Base-by-base conservation (phyloP, 2,888 invertebrate genomes). In the Drepanosiphum platanoidis region DNA sequence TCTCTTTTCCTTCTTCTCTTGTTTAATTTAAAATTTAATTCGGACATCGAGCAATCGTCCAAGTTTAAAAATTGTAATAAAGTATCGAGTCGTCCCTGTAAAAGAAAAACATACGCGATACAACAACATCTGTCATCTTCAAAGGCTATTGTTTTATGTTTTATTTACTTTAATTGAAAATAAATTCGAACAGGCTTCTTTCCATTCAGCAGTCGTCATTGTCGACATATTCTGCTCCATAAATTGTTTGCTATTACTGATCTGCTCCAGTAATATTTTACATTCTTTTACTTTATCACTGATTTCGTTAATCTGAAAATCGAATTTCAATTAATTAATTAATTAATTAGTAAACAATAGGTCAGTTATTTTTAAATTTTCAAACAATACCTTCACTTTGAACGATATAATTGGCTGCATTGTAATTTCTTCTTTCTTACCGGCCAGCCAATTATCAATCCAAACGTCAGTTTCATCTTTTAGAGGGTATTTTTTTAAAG, bases 1-100 rank as follows among this genome's bases (percentile, higher is more conserved):
- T 90, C 58, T n/a, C 91, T 88, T 86, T 91, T 92, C 83, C 90
- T 91, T 79, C 88, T 90, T 5, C 91, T 89, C 36, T 91, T 91
- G 13, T 90, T 90, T 30, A 93, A 86, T 66, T 89, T 88, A 9
- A 74, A 83, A 36, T 80, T 74, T 52, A 82, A 66, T 39, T 74
- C 58, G n/a, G 46, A 82, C 18, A 82, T 13, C 75, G 46, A 58
- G 11, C 39, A 13, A 71, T 75, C 22, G 36, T 83, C 86, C 2
- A 86, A 46, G 11, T 71, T 61, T 32, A 74, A 70, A 7, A 18
- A 36, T 32, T 64, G 32, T 36, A 77, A 0, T 8, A 84, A 27
- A 15, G 36, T n/a, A 15, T 84, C 75, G 8, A 84, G 2, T 9
- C 42, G 36, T 36, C 39, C 32, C 84, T 84, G 27, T 0, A 68